Percentiles rank a stretch among this genome's conserved stretches.
Conservation (phyloP, 2,888 invertebrate species). For the Morpho deidamia region DNA sequence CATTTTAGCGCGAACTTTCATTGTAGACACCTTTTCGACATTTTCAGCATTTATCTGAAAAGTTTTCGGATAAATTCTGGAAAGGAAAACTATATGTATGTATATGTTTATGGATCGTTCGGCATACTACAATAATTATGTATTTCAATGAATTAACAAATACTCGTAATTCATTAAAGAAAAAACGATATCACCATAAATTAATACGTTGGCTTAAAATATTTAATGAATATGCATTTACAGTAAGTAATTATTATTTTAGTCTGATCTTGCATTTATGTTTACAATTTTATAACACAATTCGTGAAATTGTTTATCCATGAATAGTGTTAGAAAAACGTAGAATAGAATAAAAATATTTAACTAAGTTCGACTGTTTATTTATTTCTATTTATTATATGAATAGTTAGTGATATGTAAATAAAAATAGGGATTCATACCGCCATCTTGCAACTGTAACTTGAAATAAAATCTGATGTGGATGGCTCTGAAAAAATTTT, state of each 20-base stretch:
- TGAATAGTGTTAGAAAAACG: slow-evolving; percentile 25
- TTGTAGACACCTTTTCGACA: no score
- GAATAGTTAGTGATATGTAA: slow-evolving; percentile 58
- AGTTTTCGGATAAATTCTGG: no score
- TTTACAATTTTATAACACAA: background rate
- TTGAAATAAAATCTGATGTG: background rate
- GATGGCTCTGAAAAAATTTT: no score
- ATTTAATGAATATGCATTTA: background rate
- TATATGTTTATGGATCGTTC: no score
- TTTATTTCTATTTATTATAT: slow-evolving; percentile 67
- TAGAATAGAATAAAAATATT: slow-evolving; percentile 33
- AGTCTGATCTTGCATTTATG: slow-evolving; percentile 14
- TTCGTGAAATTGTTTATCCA: slow-evolving; percentile 6
- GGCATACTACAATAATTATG: no score
- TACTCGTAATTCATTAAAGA: no score
- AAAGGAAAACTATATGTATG: no score
- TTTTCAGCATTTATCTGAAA: no score
- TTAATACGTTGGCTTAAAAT: no score
- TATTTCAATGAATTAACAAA: no score
- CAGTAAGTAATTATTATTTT: background rate
- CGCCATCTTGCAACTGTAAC: slow-evolving; percentile 19
- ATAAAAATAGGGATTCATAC: slow-evolving; percentile 53
- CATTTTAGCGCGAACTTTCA: no score
- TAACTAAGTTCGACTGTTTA: slow-evolving; percentile 53
- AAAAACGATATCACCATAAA: no score